These are phyloP conservation scores for Thalassophryne amazonica DNA, from an alignment of 2,797 vertebrate genomes.

Conservation along the genomic window DNA sequence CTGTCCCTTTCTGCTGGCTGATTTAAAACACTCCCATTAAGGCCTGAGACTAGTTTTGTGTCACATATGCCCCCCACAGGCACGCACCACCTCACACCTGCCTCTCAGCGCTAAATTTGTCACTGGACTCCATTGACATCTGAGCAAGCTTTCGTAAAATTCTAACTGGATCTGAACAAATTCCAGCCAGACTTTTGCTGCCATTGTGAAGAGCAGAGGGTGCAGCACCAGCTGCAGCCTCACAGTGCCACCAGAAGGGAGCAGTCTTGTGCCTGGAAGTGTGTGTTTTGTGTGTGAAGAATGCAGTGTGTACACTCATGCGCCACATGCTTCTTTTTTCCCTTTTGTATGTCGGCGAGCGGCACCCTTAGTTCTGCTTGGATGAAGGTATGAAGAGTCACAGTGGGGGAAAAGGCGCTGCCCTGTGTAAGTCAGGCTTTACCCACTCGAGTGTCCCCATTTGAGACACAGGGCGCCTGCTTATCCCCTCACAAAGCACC, in stretches of 20 bases:
- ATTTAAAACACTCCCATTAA: constrained; percentile 55
- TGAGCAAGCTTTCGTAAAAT: constrained; percentile 71
- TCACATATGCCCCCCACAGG: constrained; percentile 59
- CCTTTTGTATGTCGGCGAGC: constrained; percentile 56
- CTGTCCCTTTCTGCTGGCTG: constrained; percentile 3
- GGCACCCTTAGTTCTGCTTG: constrained; percentile 69
- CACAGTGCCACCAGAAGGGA: constrained; percentile 49
- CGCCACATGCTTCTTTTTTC: constrained; percentile 52
- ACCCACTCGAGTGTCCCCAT: constrained; percentile 68
- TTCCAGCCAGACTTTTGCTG: constrained; percentile 37
- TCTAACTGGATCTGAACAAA: constrained; percentile 63
- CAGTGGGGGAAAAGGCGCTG: constrained; percentile 43
- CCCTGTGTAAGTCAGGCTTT: constrained; percentile 64
- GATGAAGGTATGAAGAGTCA: constrained; percentile 60
- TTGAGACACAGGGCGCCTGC: constrained; percentile 64
- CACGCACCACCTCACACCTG: constrained; percentile 25
- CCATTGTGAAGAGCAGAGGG: constrained; percentile 6
- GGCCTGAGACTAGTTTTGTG: constrained; percentile 42
- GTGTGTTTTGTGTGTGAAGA: constrained; percentile 22
- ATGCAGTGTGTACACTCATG: constrained; percentile 27
- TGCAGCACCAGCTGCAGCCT: constrained; percentile 20
- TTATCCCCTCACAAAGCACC: constrained; percentile 58
- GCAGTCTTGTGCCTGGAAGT: constrained; percentile 61
- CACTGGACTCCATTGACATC: constrained; percentile 69
- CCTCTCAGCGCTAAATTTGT: constrained; percentile 49